Evolutionary conservation across 2,797 vertebrate genomes (phyloP).

Genomic region (Manis javanica): DNA sequence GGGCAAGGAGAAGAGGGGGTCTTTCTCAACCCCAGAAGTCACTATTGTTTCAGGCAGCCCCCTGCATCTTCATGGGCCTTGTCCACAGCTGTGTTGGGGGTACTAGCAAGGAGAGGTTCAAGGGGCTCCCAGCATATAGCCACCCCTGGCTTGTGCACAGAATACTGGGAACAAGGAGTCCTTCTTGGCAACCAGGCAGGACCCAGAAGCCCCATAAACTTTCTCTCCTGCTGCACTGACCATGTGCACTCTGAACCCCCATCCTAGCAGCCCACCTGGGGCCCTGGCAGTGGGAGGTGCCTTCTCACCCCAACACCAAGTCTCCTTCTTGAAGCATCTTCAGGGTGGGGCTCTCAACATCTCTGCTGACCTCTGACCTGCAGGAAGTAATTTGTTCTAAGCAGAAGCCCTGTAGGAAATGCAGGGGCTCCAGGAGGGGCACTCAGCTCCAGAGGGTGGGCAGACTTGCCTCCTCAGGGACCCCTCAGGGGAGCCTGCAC

Average conservation of each 20-base stretch:
- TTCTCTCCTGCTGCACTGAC: neutral
- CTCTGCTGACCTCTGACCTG: neutral
- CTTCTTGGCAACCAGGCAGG: neutral
- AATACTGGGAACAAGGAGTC: neutral
- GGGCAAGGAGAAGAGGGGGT: neutral
- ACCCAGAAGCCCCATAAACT: neutral
- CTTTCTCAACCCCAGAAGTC: neutral
- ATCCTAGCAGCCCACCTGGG: neutral
- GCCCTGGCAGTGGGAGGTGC: neutral
- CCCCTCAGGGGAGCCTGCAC: neutral
- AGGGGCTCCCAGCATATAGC: neutral
- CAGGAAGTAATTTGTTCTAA: neutral
- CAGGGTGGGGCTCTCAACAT: neutral
- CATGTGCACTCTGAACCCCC: neutral
- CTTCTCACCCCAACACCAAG: neutral
- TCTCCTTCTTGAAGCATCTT: neutral
- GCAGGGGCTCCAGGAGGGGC: neutral
- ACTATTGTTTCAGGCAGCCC: neutral
- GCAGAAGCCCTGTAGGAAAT: neutral
- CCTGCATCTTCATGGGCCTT: fast-evolving
- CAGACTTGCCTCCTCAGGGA: neutral
- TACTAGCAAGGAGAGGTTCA: neutral
- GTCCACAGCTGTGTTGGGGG: neutral
- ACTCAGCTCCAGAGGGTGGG: neutral
- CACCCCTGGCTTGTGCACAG: neutral